Evolutionary conservation across 2,888 invertebrate genomes (phyloP).

Genomic region (Xestoiulus laeticollis): DNA sequence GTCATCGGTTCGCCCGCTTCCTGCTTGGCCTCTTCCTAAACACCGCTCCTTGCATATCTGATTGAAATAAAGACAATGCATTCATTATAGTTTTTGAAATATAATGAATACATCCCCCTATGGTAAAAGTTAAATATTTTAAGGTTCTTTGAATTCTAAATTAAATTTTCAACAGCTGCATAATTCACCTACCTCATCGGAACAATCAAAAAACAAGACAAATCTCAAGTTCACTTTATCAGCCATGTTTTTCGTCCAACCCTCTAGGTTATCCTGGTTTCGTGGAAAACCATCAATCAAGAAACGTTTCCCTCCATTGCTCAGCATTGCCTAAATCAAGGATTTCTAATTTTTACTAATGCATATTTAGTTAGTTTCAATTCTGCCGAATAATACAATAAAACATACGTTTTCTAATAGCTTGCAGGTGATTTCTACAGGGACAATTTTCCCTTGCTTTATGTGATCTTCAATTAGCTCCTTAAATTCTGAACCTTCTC

Average conservation of each 20-base stretch:
- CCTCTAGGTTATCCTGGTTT: constrained; percentile 94
- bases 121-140: too few relatives aligned
- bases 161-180: not conserved
- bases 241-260: constrained; percentile 86
- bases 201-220: constrained; percentile 92
- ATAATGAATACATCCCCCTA: too few relatives aligned
- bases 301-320: constrained; percentile 77
- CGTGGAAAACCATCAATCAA: constrained; percentile 98
- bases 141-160: too few relatives aligned
- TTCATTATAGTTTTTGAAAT: not conserved
- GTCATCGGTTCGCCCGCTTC: constrained; percentile 94
- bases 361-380: not conserved
- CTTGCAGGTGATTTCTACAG: constrained; percentile 97
- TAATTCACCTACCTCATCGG: constrained; percentile 70
- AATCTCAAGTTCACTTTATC: constrained; percentile 84
- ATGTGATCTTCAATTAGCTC: constrained; percentile 94
- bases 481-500: constrained; percentile 85
- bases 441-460: constrained; percentile 92
- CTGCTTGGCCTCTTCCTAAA: constrained; percentile 83
- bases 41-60: constrained; percentile 85
- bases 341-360: not conserved
- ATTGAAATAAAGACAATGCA: not conserved
- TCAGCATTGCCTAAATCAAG: constrained; percentile 65
- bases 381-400: not conserved
- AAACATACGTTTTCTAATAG: constrained; percentile 82